Base-by-base conservation (phyloP, 2,888 invertebrate species). In the Notodonta ziczac region DNA sequence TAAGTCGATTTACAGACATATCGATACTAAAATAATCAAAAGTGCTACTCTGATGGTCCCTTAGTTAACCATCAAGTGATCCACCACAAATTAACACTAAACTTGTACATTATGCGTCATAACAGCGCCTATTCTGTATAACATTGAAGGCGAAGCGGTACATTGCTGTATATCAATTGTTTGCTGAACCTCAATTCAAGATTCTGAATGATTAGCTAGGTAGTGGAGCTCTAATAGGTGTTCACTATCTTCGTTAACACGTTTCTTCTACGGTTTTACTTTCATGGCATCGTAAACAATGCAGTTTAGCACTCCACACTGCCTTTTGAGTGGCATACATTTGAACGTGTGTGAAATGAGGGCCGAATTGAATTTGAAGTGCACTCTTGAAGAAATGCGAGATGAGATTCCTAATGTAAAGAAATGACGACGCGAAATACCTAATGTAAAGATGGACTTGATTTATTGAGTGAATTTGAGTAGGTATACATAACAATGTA, bases 191-290 rank as follows among this genome's bases (percentile, higher is more conserved):
- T 65, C 59, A 56, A 67, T 71, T 40, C 62, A 52, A n/a, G 16
- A 57, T 61, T 58, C 55, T 63, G 62, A 72, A 69, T 73, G 69
- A 73, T 69, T 63, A 69, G 64, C 48, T 59, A 66, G 72, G n/a
- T 3, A 32, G 64, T 59, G 55, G 61, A 59, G 57, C 59, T 54
- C 53, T 61, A 56, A 60, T 52, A 57, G 61, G 55, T 58, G 57
- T 35, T 61, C 24, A 60, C 24, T 60, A 55, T 58, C 58, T 24
- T 57, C 58, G 65, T 10, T 61, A 58, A 66, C 42, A 55, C 35
- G 55, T 56, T 58, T 54, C n/a, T 61, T 62, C 60, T 56, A 58
- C 60, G 65, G 61, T 73, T 72, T 73, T 73, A 73, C 73, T 73
- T 73, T 73, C 67, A 58, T 65, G 58, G 52, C 60, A 64, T 56